Evolutionary conservation across 2,113 vertebrate genomes (phyloP), one percentile per base, ranked within the genome.

Genomic region (Myotis lucifugus): DNA sequence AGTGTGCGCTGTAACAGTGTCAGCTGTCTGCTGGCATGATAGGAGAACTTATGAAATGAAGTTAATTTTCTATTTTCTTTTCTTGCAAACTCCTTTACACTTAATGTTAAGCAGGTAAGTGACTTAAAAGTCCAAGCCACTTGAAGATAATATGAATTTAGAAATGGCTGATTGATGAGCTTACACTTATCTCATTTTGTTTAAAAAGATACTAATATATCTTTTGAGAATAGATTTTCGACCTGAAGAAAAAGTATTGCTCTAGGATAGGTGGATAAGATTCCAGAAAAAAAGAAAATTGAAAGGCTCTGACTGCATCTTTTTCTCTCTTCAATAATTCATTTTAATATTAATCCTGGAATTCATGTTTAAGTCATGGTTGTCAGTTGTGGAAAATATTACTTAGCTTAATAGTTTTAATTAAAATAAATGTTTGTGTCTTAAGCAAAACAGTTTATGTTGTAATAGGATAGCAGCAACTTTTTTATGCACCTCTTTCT

Each of bases 401-500:
- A 97, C 96, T 98, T 97, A 96, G 77, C 86, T 96, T 98, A 98
- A 98, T 97, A 95, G 89, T 97, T 98, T 98, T 97, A 97, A 98
- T 98, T 96, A 97, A 98, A 98, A 97, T 97, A 98, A 98, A 97
- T 98, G 96, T 98, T 97, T 98, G 95, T 88, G 85, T 97, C 98
- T 97, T 95, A 97, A 97, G 97, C 94, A 96, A 97, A 98, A 93
- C 96, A 97, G 95, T 98, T 98, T 97, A 92, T 97, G 91, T 98
- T 97, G 66, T 97, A 92, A 97, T 95, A 98, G 96, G 96, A 97
- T 90, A 98, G 96, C 93, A 95, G 93, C 82, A 95, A 93, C 86
- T 91, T 98, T 98, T 98, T 97, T 98, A 95, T 11, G 9, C 96
- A 91, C 96, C 88, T 97, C 95, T 97, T 94, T 97, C 93, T 97